Conservation (phyloP, 2,113 vertebrate species). For the Alectura lathami region DNA sequence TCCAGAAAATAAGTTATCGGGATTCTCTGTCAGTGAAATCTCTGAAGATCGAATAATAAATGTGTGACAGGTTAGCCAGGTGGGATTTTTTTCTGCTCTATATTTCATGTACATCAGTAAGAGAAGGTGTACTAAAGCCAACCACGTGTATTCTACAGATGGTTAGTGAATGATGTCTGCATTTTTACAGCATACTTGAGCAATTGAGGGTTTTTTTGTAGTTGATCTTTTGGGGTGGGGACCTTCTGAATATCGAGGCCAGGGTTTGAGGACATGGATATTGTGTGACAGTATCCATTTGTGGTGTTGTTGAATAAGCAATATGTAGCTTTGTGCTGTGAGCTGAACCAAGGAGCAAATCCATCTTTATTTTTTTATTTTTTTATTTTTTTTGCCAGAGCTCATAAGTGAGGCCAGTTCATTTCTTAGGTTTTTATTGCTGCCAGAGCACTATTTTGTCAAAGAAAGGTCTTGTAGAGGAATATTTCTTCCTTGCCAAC, state of each 20-base stretch:
- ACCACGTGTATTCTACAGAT: neutral
- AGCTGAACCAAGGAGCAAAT: neutral
- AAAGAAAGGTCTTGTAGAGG: neutral
- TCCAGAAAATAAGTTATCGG: neutral
- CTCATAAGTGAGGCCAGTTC: neutral
- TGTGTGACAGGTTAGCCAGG: neutral
- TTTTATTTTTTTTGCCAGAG: neutral
- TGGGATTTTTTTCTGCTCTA: neutral
- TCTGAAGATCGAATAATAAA: neutral
- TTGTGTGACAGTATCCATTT: neutral
- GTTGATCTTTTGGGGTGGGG: neutral
- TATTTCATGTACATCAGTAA: neutral
- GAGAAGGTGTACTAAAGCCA: rapidly evolving
- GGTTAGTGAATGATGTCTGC: neutral
- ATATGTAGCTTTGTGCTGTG: rapidly evolving
- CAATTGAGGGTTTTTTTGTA: neutral
- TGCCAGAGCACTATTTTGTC: neutral
- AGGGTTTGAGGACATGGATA: neutral
- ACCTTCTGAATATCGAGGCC: neutral
- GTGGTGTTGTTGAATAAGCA: neutral
- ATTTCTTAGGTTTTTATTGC: neutral
- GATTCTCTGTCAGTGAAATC: neutral
- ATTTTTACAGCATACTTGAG: neutral
- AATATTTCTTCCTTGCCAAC: neutral
- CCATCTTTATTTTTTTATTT: neutral